A percentile compares a stretch with the other conserved stretches of the same genome.
phyloP scores from a whole-genome alignment of 35 echinoderm and acorn worm species.

The Heliocidaris erythrogramma region DNA sequence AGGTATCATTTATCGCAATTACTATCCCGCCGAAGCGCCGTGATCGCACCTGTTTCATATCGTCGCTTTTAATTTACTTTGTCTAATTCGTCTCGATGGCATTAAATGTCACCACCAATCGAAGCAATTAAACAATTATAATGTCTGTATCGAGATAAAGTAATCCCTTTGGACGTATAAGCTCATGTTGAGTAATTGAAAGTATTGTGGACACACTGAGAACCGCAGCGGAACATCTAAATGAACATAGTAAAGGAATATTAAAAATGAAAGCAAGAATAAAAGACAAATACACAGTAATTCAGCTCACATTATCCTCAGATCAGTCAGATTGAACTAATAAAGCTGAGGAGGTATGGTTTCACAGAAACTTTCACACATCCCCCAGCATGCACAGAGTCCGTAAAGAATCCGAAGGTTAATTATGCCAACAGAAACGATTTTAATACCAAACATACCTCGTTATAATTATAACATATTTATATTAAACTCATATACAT shows the following conservation, averaged over 20 bases:
- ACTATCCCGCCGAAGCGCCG: not conserved
- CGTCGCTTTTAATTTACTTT: not conserved
- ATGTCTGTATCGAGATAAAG: not conserved
- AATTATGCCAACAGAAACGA: no score
- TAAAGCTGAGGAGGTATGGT: no score
- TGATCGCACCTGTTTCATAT: slow-evolving; percentile 15
- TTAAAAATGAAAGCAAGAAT: not conserved
- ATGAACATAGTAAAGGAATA: not conserved
- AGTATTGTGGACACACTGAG: no score
- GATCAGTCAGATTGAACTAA: no score
- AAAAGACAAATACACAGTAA: no score
- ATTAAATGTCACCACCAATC: slow-evolving; percentile 26
- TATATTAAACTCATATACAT: no score
- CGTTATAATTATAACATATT: no score
- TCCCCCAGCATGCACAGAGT: no score
- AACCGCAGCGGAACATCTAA: not conserved
- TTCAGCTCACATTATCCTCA: no score
- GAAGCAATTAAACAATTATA: slow-evolving; percentile 18
- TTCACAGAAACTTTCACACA: no score
- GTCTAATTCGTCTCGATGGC: slow-evolving; percentile 28
- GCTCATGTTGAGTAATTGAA: not conserved
- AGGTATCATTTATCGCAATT: slow-evolving; percentile 37
- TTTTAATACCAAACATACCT: no score
- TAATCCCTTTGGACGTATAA: not conserved
- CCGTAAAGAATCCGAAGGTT: no score